These are phyloP conservation scores for Aricia agestis DNA, from an alignment of 1,140 invertebrate genomes.

Conservation along the genomic window DNA sequence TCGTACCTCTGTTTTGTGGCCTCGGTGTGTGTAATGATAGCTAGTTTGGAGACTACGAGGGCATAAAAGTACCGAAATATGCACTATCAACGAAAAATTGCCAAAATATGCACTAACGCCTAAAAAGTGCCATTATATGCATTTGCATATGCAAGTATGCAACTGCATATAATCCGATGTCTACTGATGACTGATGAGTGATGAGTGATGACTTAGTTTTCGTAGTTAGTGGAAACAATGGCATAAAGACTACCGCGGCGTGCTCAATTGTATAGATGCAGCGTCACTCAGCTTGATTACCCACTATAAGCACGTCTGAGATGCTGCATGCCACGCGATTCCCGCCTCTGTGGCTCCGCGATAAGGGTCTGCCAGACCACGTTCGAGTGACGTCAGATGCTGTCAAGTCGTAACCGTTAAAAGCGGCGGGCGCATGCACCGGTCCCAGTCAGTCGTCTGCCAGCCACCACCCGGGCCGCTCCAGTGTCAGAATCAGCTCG, in stretches of 20 bases:
- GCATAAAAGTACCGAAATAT: too few relatives aligned
- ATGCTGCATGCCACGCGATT: background rate
- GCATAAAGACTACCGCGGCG: background rate
- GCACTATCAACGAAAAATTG: too few relatives aligned
- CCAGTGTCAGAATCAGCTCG: conserved; percentile 7
- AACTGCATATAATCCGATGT: too few relatives aligned
- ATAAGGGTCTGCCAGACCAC: background rate
- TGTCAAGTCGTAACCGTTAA: conserved; percentile 11
- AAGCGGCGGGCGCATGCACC: conserved; percentile 16
- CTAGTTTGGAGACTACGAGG: too few relatives aligned
- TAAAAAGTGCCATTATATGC: too few relatives aligned
- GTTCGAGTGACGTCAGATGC: background rate
- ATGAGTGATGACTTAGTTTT: too few relatives aligned
- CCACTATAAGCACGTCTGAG: background rate
- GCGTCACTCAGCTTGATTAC: background rate
- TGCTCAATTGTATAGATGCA: background rate
- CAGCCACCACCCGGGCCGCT: background rate
- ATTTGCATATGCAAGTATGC: too few relatives aligned
- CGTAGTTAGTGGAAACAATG: background rate
- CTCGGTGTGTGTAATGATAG: too few relatives aligned
- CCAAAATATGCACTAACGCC: too few relatives aligned
- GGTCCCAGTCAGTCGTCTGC: background rate
- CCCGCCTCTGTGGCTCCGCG: background rate
- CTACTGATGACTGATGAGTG: too few relatives aligned
- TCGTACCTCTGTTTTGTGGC: too few relatives aligned